A percentile compares a stretch with the other conserved stretches of the same genome.
Evolutionary conservation across 2,888 invertebrate genomes (phyloP).

Genomic region (Arge pagana): DNA sequence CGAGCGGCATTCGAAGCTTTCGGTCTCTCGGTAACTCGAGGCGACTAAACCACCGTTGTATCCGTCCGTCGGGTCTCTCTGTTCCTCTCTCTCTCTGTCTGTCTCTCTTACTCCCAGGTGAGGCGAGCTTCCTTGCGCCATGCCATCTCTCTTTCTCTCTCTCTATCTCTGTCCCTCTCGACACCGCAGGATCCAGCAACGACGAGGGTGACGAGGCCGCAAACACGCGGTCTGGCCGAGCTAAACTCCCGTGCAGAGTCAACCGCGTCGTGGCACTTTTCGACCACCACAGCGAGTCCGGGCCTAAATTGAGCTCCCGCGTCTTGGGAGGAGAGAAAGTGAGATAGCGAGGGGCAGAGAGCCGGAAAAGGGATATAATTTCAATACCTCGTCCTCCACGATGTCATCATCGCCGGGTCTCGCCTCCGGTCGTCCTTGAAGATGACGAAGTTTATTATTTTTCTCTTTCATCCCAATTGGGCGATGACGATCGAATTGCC

Average conservation of each 20-base stretch:
- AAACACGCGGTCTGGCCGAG: conserved; percentile 56
- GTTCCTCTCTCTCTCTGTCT: neutral
- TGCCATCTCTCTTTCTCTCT: neutral
- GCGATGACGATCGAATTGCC: no score
- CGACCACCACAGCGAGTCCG: conserved; percentile 23
- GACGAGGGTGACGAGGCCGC: conserved; percentile 52
- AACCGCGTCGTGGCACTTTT: conserved; percentile 46
- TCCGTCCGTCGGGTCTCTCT: conserved; percentile 3
- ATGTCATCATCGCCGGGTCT: no score
- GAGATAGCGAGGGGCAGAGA: neutral
- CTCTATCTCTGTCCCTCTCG: neutral
- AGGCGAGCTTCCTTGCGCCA: no score
- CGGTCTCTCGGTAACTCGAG: conserved; percentile 14
- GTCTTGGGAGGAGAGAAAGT: neutral
- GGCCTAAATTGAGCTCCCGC: conserved; percentile 46
- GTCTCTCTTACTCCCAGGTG: no score
- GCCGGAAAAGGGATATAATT: conserved; percentile 6
- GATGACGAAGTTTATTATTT: no score
- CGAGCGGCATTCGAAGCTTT: conserved; percentile 5
- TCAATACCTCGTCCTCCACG: no score
- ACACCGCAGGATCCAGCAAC: conserved; percentile 1
- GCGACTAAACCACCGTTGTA: no score
- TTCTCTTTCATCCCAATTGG: no score
- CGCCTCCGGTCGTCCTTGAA: no score
- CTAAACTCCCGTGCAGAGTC: conserved; percentile 53